Evolutionary conservation across 2,113 vertebrate genomes (phyloP), one percentile per base, ranked within the genome.

Genomic region (Nettapus auritus): DNA sequence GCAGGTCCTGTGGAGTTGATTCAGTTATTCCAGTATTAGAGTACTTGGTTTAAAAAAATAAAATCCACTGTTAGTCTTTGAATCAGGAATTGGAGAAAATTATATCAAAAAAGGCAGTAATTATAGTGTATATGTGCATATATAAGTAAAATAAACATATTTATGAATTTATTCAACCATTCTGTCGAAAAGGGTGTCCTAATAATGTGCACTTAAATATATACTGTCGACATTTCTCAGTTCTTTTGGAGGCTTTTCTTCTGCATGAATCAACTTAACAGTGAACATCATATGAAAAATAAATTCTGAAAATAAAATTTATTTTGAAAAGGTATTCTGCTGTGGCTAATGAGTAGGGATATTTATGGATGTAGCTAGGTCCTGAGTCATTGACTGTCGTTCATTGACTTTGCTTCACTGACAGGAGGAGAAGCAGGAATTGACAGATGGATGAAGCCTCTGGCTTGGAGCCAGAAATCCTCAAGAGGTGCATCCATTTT

Each of bases 381-480:
- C 85, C 64, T 70, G 75, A 81, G 85, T 74, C 76, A 86, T 4
- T 56, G 75, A 2, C 79, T 81, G 87, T 59, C 52, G 34, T 70
- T 88, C 91, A 56, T 2, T 88, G 82, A 88, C 82, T 93, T 90
- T 50, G 88, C 75, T 71, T 88, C 82, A 64, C 77, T 0, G 9
- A 19, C 75, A 80, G 80, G n/a, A 78, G 31, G 85, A 83, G 56
- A 67, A 34, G 50, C 77, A 88, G 91, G 60, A 74, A 67, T 52
- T 84, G 95, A 89, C 93, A 93, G 89, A 75, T 94, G 95, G 85
- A 91, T 91, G 69, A 82, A 90, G 76, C 40, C 12, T 56, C 82
- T 96, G 94, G 90, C 91, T 81, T 68, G 33, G 38, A 83, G 93
- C 89, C 90, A 97, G 79, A 50, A 91, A 15, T 48, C 64, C 90